Base-by-base conservation (phyloP, 1,140 invertebrate species). In the Panulirus ornatus region DNA sequence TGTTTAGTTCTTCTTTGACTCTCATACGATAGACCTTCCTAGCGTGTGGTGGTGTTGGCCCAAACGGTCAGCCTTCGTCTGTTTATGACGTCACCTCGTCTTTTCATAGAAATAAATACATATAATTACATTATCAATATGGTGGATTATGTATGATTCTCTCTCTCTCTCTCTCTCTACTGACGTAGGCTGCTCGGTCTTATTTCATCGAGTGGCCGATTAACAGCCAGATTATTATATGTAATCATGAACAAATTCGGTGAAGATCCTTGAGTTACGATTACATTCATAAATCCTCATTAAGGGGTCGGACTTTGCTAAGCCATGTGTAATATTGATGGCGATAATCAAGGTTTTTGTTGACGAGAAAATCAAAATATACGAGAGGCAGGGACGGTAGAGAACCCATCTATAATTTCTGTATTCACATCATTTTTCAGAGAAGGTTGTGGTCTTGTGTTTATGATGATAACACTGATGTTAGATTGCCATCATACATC, bases 261-360 rank as follows among this genome's bases (percentile, higher is more conserved):
- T 44, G 63, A 38, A 70, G 83, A 85, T 47, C 66, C 51, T 70
- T 73, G 83, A 85, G 70, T 85, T 85, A 85, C 51, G 83, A 85
- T 51, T 70, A 73, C 42, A 70, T 47, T 40, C 83, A 85, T 85
- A 85, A 85, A 85, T 85, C 83, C 83, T 85, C 83, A 85, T 85
- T 85, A 71, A 71, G n/a, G 71, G 63, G 14, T n/a, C 11, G 81
- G 58, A 71, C 54, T 44, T 51, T 71, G 66, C 83, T 85, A 85
- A 70, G 83, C 51, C 83, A 85, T 85, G 83, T 51, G 66, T 44
- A 73, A 73, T 85, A 85, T 51, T 73, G 70, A 84, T 84, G 81
- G 81, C 81, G 81, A 84, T 84, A 63, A 84, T 84, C 81, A 70
- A 66, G 6, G 36, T 54, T 82, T 84, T 84, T 70, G 16, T 44